Conservation (phyloP, 2,888 invertebrate species). For the Emmelina monodactyla region DNA sequence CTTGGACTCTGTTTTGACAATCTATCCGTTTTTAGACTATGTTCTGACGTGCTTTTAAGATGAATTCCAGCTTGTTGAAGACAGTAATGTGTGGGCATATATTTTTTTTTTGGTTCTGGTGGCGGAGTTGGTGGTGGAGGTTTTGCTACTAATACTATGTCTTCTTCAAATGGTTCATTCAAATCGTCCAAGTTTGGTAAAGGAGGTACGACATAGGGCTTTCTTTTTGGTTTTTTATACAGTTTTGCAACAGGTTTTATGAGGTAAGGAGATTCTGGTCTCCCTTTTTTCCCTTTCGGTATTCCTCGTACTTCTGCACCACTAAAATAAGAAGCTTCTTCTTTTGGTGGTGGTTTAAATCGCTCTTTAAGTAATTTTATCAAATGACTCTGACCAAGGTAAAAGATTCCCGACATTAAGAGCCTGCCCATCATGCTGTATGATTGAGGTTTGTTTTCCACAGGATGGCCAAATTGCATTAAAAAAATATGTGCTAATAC, state of each 20-base stretch:
- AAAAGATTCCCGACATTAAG: constrained; percentile 40
- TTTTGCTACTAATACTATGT: constrained; percentile 22
- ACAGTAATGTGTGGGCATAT: constrained; percentile 30
- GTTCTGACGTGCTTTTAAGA: constrained; percentile 20
- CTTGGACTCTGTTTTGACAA: not conserved
- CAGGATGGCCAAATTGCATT: constrained; percentile 29
- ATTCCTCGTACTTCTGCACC: too few relatives aligned
- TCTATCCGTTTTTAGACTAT: not conserved
- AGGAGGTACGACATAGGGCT: constrained; percentile 27
- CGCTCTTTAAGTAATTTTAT: constrained; percentile 28
- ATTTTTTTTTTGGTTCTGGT: constrained; percentile 43
- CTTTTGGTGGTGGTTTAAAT: constrained; percentile 28
- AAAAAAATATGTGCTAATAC: constrained; percentile 44
- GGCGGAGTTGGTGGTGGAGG: constrained; percentile 36
- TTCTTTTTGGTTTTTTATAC: constrained; percentile 26
- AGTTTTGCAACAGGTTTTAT: constrained; percentile 32
- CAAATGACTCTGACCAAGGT: constrained; percentile 38
- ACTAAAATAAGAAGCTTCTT: too few relatives aligned
- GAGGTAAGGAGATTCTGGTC: constrained; percentile 38
- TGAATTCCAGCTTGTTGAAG: constrained; percentile 36
- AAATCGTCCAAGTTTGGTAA: constrained; percentile 41
- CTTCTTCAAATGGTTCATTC: constrained; percentile 38
- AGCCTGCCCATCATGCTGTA: constrained; percentile 41
- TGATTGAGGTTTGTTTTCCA: constrained; percentile 30
- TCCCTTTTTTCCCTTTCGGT: constrained; percentile 24